These are phyloP conservation scores for Lacerta viridis DNA, from an alignment of 2,797 vertebrate species.

Conservation along the genomic window DNA sequence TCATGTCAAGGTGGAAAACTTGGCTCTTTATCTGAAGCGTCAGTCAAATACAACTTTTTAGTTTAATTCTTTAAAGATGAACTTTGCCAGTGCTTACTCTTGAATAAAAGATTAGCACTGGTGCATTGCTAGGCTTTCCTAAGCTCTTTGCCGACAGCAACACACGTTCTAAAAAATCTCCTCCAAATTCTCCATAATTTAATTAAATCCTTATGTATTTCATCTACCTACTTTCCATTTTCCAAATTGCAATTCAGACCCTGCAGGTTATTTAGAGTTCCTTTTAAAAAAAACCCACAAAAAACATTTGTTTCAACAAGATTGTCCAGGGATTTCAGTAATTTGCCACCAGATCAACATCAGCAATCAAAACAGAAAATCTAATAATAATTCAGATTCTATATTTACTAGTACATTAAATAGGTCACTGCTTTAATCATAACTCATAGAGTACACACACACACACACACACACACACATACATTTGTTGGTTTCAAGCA, in stretches of 20 bases:
- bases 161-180: slow-evolving; percentile 18
- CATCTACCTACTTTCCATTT: background rate
- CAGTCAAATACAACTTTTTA: background rate
- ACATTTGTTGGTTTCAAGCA: slow-evolving; percentile 70
- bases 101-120: slow-evolving; percentile 5
- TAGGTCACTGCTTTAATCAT: slow-evolving; percentile 76
- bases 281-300: background rate
- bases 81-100: background rate
- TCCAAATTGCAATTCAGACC: slow-evolving; percentile 14
- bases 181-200: background rate
- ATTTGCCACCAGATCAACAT: slow-evolving; percentile 18
- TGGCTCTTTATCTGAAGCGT: background rate
- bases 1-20: background rate
- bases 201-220: slow-evolving; percentile 12
- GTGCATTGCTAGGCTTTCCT: background rate
- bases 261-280: background rate
- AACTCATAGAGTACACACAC: slow-evolving; percentile 66
- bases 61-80: slow-evolving; percentile 7
- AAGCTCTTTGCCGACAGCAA: background rate
- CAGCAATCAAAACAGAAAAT: background rate
- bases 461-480: slow-evolving; percentile 67
- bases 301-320: background rate
- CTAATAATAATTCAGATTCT: slow-evolving; percentile 51
- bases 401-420: slow-evolving; percentile 58
- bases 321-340: background rate